Evolutionary conservation across 2,888 invertebrate species (phyloP).

Genomic region (Drosophila limbata): DNA sequence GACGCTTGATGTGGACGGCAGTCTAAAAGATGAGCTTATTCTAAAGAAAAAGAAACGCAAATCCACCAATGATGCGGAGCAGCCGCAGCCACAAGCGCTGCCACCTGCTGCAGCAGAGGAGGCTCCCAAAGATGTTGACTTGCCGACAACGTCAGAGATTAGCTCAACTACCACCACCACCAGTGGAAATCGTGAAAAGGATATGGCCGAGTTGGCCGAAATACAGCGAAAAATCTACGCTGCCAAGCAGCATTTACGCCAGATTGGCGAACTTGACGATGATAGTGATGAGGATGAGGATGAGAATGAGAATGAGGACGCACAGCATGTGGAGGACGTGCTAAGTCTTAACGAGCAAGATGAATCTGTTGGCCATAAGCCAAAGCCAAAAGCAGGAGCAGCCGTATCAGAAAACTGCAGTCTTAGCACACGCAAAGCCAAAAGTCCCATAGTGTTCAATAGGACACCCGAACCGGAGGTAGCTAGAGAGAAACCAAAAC

Average conservation of each 20-base stretch:
- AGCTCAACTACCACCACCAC: slow-evolving; percentile 70
- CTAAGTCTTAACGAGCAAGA: slow-evolving; percentile 88
- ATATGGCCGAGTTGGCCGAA: slow-evolving; percentile 86
- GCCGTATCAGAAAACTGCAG: slow-evolving; percentile 12
- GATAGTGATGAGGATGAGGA: slow-evolving; percentile 57
- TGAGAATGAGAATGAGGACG: slow-evolving; percentile 27
- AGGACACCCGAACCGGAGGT: slow-evolving; percentile 29
- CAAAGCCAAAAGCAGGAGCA: slow-evolving; percentile 9
- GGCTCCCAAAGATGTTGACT: slow-evolving; percentile 86
- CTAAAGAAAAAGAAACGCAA: slow-evolving; percentile 76
- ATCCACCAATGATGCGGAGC: slow-evolving; percentile 42
- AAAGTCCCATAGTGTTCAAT: slow-evolving; percentile 84
- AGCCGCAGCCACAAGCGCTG: slow-evolving; percentile 19
- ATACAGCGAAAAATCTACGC: slow-evolving; percentile 89
- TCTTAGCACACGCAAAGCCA: slow-evolving; percentile 55
- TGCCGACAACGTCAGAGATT: slow-evolving; percentile 86
- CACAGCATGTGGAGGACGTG: slow-evolving; percentile 88
- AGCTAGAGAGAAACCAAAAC: slow-evolving; percentile 54
- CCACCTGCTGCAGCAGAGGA: slow-evolving; percentile 51
- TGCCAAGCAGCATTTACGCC: slow-evolving; percentile 86
- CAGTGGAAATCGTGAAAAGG: slow-evolving; percentile 83
- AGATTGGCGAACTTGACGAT: slow-evolving; percentile 85
- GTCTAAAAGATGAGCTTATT: slow-evolving; percentile 73
- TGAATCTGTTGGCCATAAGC: slow-evolving; percentile 59
- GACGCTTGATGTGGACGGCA: slow-evolving; percentile 73